These are phyloP conservation scores for Andrena flavipes DNA, from an alignment of 2,888 invertebrate genomes.

Conservation along the genomic window DNA sequence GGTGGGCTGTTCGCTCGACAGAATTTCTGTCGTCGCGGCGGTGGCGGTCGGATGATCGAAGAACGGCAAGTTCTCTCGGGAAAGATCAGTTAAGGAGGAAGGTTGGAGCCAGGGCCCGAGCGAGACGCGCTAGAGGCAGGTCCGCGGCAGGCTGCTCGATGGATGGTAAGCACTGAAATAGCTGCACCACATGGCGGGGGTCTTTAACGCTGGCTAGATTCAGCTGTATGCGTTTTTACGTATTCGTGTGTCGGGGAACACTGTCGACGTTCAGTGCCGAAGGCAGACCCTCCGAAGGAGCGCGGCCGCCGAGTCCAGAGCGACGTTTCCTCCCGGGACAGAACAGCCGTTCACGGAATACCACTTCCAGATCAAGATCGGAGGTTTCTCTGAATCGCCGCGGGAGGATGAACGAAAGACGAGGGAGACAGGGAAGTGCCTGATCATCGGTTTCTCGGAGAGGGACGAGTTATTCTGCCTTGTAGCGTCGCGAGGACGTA, in stretches of 20 bases:
- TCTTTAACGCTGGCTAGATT: conserved; percentile 66
- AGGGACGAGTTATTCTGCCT: not conserved
- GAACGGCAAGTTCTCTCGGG: not conserved
- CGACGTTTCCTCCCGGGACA: not conserved
- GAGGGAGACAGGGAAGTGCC: not conserved
- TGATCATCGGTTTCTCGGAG: not conserved
- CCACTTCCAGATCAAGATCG: not conserved
- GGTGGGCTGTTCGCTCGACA: not conserved
- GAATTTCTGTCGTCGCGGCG: not conserved
- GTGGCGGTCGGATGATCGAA: not conserved
- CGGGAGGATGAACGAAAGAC: not conserved
- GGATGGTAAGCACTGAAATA: conserved; percentile 79
- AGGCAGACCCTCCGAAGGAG: conserved; percentile 27
- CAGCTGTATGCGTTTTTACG: conserved; percentile 55
- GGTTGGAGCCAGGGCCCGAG: conserved; percentile 4
- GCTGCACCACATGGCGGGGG: conserved; percentile 82
- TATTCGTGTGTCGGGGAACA: conserved; percentile 26
- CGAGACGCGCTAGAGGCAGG: conserved; percentile 9
- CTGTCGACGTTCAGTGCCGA: conserved; percentile 33
- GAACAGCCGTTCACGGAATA: not conserved
- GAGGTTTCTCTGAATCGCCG: not conserved
- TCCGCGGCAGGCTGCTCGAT: conserved; percentile 32
- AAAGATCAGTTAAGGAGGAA: conserved; percentile 6
- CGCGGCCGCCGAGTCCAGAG: conserved; percentile 19
- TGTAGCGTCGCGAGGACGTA: not conserved